Evolutionary conservation across 2,888 invertebrate species (phyloP), one percentile per base, ranked within the genome.

Genomic region (Acronicta psi): DNA sequence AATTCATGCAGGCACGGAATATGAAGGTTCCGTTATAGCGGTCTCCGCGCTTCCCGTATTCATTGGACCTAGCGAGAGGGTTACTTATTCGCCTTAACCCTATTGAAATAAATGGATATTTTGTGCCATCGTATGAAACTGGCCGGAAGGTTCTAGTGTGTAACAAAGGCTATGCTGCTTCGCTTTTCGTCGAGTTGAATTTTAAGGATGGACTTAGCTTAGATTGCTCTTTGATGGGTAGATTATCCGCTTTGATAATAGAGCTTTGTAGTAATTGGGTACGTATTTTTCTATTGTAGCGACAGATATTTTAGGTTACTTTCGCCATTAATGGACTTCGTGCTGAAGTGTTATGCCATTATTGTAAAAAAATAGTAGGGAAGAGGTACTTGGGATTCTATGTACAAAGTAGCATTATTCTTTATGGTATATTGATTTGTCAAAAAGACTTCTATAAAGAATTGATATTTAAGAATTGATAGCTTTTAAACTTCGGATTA

Each of bases 91-190:
- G 14, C 63, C 55, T 56, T 56, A 54, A 59, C 74, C 71, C 75
- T 73, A 75, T 75, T 77, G 75, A 75, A 77, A 77, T 77, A 77
- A 77, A 75, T 75, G 70, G 77, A 55, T 77, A 77, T 69, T 29
- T 63, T 75, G 69, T 55, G 54, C 69, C 64, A 44, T 65, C 46
- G 50, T 63, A 73, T 63, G 67, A 77, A 70, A 67, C 70, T 73
- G 67, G 51, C 74, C 50, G 64, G 67, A 70, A 59, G 64, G 69
- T 60, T 69, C 45, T 50, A 63, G 40, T 58, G 45, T 50, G 43
- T 51, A 67, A 57, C 58, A 64, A 69, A 69, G 60, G 70, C 41
- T 54, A 18, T 40, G 65, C 52, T 51, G 58, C 65, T 51, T 65
- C 46, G 14, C 41, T 47, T 42, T 52, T 50, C 45, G 4, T 11